Base-by-base conservation (phyloP, 2,888 invertebrate species). In the Hydriomena furcata region DNA sequence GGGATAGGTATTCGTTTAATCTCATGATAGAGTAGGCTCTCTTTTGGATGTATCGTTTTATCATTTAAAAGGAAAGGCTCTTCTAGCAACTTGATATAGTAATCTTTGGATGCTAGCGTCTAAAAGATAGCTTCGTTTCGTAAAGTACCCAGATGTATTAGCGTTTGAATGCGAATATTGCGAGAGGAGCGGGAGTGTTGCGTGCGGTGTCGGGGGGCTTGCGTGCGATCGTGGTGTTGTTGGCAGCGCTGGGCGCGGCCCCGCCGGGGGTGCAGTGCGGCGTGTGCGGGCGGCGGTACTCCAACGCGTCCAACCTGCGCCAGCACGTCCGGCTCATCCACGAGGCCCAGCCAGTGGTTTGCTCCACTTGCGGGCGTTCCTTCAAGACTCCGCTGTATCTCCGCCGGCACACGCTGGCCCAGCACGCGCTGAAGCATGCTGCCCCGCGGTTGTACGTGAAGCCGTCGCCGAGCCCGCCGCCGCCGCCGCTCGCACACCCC, bases 331-430 rank as follows among this genome's bases (percentile, higher is more conserved):
- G 93, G 71, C 94, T 94, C 73, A 94, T 94, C 80, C 94, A 94
- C 88, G 92, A 93, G 82, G 93, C 93, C 71, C 91, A 92, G 79
- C 94, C 94, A 88, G 93, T 92, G 64, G 92, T 92, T 75, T 94
- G 94, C 88, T 91, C 91, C 75, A 91, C 93, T 58, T 94, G 94
- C 89, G 93, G 93, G 65, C 94, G 94, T 83, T 92, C 92, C 81
- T 94, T 94, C 92, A 94, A 94, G 92, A 94, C 94, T 71, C 93
- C 93, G 84, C 94, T 94, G 79, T 94, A 94, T 85, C 91, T 94
- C 78, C 93, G 94, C 78, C 93, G 94, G 77, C 94, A 94, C 91
- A 93, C 94, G 82, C 92, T 94, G 70, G 94, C 94, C 85, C 93
- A 94, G 70, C 94, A 94, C 84, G 79, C 82, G 70, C 68, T 64